Conservation (phyloP, 2,888 invertebrate species). For the Ichneumon xanthorius region DNA sequence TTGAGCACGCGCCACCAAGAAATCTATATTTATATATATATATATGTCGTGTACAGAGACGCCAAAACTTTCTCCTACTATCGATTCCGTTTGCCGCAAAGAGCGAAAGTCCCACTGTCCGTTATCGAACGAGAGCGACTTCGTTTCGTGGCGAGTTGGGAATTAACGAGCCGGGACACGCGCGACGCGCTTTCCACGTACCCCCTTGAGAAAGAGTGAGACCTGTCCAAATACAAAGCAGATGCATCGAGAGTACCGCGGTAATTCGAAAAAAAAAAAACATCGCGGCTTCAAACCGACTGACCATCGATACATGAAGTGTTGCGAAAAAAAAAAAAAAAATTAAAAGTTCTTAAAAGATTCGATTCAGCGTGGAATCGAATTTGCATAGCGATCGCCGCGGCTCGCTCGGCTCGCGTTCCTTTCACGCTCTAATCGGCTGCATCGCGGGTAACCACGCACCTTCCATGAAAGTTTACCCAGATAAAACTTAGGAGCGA, state of each 20-base stretch:
- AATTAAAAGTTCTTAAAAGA: constrained; percentile 2
- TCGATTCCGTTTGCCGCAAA: constrained; percentile 68
- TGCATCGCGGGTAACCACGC: constrained; percentile 15
- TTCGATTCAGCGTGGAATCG: constrained; percentile 27
- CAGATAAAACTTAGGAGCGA: constrained; percentile 3
- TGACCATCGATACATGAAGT: background rate
- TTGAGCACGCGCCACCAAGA: constrained; percentile 19
- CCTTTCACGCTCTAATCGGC: constrained; percentile 53
- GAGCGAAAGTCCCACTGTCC: constrained; percentile 66
- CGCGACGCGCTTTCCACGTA: constrained; percentile 55
- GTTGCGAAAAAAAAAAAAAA: constrained; percentile 12
- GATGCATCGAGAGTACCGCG: background rate
- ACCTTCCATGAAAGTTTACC: constrained; percentile 36
- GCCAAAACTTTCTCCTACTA: constrained; percentile 70
- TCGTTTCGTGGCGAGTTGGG: constrained; percentile 59
- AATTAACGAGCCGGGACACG: constrained; percentile 68
- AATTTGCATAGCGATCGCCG: constrained; percentile 40
- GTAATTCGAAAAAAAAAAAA: background rate
- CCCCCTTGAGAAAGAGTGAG: background rate
- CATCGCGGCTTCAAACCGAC: background rate
- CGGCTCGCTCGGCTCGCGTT: constrained; percentile 8
- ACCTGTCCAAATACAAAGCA: background rate
- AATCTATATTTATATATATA: constrained; percentile 12
- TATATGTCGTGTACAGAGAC: constrained; percentile 24
- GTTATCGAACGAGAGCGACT: constrained; percentile 68